These are phyloP conservation scores for Poecilia picta DNA, from an alignment of 2,797 vertebrate species.

Conservation along the genomic window DNA sequence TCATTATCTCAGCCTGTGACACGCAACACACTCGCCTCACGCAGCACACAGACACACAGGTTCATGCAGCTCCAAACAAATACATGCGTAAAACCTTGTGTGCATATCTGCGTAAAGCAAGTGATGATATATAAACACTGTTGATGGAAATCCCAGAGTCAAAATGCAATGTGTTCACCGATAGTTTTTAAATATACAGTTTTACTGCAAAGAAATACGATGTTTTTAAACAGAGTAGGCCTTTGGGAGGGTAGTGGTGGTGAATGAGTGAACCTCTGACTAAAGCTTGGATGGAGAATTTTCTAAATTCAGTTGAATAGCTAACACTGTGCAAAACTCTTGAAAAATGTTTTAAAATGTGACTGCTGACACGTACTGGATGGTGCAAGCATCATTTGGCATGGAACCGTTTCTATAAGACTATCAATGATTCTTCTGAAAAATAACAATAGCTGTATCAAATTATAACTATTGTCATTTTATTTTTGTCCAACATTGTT, in stretches of 20 bases:
- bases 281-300: neutral
- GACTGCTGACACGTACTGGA: neutral
- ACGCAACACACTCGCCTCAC: constrained; percentile 56
- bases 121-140: neutral
- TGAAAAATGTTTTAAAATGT: neutral
- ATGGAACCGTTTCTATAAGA: neutral
- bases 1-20: constrained; percentile 88
- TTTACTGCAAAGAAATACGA: neutral
- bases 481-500: neutral
- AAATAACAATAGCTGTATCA: neutral
- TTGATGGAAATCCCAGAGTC: neutral
- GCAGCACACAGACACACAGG: constrained; percentile 19
- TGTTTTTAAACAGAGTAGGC: neutral
- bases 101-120: constrained; percentile 7
- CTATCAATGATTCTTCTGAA: neutral
- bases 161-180: neutral
- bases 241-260: neutral
- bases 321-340: neutral
- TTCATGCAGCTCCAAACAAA: constrained; percentile 33
- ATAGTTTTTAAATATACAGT: neutral
- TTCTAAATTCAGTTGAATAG: neutral
- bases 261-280: neutral
- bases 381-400: neutral
- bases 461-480: neutral
- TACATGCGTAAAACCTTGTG: neutral